Evolutionary conservation across 1,140 invertebrate species (phyloP), one percentile per base, ranked within the genome.

Genomic region (Muscidifurax raptorellus): DNA sequence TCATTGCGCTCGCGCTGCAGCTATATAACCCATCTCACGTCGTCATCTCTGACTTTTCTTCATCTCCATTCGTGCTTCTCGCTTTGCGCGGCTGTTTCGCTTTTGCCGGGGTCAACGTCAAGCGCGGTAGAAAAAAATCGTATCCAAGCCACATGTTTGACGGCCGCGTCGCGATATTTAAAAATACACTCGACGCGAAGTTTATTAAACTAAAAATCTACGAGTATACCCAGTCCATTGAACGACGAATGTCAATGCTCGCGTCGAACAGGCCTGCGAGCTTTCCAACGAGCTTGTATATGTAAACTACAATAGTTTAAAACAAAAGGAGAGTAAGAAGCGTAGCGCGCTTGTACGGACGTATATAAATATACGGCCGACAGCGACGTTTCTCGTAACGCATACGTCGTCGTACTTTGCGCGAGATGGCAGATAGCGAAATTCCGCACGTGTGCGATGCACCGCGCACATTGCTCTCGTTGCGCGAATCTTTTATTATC

Each of bases 351-450:
- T 1, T 59, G 52, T 18, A n/a, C 52, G 32, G 2, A 72, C 5
- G 28, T n/a, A 2, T 47, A 47, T 22, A 74, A 22, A 72, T 36
- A 74, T 36, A 28, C 18, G 40, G 10, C 22, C 27, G 71, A 74
- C 71, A 74, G 71, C 40, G 40, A 74, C 0, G 32, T 36, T 30
- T 74, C 28, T 36, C 71, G 71, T 74, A 74, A 74, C 71, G 22
- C 71, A 74, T 40, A 32, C 71, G 32, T 74, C 71, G 71, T 32
- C 71, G 22, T 74, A 15, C 71, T 74, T 40, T 32, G 71, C 22
- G 27, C 71, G 32, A 36, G 28, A 74, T 74, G 71, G 10, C 71
- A n/a, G 71, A 74, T 74, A 74, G 71, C 27, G 27, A 74, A 36
- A 74, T 40, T 74, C 27, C 22, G 3, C 32, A 22, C 30, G 71